These are phyloP conservation scores for Hafferia zeledoni DNA, from an alignment of 2,797 vertebrate genomes.

Conservation along the genomic window DNA sequence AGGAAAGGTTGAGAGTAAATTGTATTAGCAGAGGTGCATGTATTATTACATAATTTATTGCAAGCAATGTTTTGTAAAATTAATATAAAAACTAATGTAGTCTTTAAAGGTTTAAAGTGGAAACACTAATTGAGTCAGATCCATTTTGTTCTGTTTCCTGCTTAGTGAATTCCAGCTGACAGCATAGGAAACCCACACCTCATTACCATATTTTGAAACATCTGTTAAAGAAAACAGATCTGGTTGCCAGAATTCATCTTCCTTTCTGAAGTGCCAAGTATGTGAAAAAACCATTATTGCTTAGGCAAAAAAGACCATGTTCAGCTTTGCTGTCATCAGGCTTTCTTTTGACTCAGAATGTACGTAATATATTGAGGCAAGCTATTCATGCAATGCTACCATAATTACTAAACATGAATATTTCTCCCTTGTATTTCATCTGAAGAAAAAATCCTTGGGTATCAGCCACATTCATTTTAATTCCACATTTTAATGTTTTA, in stretches of 20 bases:
- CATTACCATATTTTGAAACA: slow-evolving; percentile 52
- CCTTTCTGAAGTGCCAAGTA: slow-evolving; percentile 5
- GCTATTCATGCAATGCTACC: background rate
- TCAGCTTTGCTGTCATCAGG: slow-evolving; percentile 15
- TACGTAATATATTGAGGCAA: slow-evolving; percentile 10
- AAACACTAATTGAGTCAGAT: slow-evolving; percentile 6
- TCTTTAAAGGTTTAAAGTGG: slow-evolving; percentile 22
- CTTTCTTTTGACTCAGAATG: background rate
- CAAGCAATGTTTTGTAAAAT: slow-evolving; percentile 34
- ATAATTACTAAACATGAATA: background rate
- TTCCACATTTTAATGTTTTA: background rate
- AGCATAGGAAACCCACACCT: slow-evolving; percentile 52
- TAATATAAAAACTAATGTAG: slow-evolving; percentile 14
- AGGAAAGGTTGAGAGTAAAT: slow-evolving; percentile 6
- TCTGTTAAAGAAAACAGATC: slow-evolving; percentile 43
- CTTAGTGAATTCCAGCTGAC: slow-evolving; percentile 40
- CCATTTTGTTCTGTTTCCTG: slow-evolving; percentile 26
- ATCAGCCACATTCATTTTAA: background rate
- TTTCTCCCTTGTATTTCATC: background rate
- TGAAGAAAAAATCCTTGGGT: background rate
- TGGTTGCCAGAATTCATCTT: slow-evolving; percentile 26
- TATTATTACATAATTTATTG: slow-evolving; percentile 25
- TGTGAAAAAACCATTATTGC: background rate
- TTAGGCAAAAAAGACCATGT: background rate
- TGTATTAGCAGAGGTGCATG: slow-evolving; percentile 5